Evolutionary conservation across 2,113 vertebrate genomes (phyloP), one percentile per base, ranked within the genome.

Genomic region (Piprites chloris): DNA sequence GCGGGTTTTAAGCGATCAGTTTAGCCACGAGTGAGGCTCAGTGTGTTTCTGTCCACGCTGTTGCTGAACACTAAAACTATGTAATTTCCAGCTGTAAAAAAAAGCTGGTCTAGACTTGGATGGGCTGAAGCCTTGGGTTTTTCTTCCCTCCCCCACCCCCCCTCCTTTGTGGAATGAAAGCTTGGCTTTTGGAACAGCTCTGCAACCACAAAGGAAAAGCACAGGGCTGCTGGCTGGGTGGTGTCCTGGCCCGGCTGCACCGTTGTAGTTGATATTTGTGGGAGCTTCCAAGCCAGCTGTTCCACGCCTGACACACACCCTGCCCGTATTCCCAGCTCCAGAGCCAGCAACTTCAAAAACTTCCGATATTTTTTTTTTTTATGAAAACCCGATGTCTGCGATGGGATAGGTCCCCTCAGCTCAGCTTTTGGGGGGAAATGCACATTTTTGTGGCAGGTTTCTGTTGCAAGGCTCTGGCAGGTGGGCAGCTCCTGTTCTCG

Each of bases 191-290:
- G 90, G 85, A 88, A 26, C 15, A 50, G 83, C 61, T 66, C 63
- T 83, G 77, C 50, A 89, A 73, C 93, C 92, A 67, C 90, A 94
- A 86, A 94, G 92, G 96, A 94, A 94, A 88, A 94, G 96, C 88
- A 47, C 17, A 90, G 0, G 28, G 90, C 92, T 80, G 90, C 93
- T 92, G 96, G 93, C 93, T 94, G 90, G 95, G 95, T 89, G 95
- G 91, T 88, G 95, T 93, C 90, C 90, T 90, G 95, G 95, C 96
- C 79, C 0, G 0, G 22, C 22, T 87, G 80, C 49, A 9, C 66
- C 1, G 0, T 52, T 82, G 87, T 89, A 87, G 87, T 75, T 73
- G 91, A 63, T 65, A 68, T 46, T 46, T 88, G 30, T 74, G 50
- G 15, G 68, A 78, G 75, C 56, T 18, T 94, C 96, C 96, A 96